Conservation (phyloP, 2,797 vertebrate genomes). For the Nothura maculosa region DNA sequence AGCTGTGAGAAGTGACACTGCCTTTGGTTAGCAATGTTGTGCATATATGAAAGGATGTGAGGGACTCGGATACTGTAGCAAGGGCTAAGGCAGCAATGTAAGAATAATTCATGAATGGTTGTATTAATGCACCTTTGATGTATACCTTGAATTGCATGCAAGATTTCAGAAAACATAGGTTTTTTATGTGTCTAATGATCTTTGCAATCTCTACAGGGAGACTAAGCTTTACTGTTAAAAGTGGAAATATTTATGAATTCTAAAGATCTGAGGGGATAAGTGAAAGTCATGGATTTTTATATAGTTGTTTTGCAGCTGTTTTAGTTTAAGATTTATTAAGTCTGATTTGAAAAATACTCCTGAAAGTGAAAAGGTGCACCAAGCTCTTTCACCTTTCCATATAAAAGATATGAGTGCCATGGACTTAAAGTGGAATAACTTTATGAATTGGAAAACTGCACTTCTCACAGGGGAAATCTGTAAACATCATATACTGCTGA, state of each 20-base stretch:
- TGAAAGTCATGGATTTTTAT: neutral
- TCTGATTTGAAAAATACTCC: neutral
- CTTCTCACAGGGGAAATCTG: neutral
- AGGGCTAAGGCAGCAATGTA: neutral
- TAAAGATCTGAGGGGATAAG: neutral
- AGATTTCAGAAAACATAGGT: neutral
- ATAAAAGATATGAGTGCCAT: neutral
- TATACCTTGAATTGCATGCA: neutral
- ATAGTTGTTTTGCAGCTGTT: neutral
- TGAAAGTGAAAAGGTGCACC: neutral
- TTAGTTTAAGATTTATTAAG: neutral
- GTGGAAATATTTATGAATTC: neutral
- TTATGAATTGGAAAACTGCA: neutral
- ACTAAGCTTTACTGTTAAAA: neutral
- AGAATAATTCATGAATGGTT: neutral
- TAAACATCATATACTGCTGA: neutral
- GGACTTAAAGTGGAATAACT: neutral
- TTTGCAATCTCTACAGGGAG: neutral
- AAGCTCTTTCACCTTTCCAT: neutral
- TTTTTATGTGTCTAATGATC: neutral
- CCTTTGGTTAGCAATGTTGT: neutral
- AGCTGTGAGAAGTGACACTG: neutral
- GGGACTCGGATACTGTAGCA: neutral
- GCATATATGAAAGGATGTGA: neutral
- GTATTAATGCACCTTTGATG: neutral